Base-by-base conservation (phyloP, 1,140 invertebrate genomes). In the Monochamus saltuarius region DNA sequence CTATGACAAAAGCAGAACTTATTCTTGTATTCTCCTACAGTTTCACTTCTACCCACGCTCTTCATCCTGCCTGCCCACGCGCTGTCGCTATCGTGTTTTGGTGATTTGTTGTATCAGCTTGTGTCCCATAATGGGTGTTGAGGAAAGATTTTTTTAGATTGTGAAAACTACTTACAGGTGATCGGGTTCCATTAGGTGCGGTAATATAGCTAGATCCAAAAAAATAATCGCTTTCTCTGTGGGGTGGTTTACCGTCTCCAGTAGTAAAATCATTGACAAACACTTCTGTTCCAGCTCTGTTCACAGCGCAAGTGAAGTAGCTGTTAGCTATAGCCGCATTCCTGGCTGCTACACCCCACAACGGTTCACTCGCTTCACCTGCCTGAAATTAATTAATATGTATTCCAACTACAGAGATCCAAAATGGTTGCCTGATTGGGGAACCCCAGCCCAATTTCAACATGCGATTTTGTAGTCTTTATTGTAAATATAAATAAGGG, bases 311-410 rank as follows among this genome's bases (percentile, higher is more conserved):
- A 1, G 95, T 92, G 71, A 90, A 97, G 71, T 95, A 97, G 71
- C 85, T 91, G 75, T 99, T 99, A 0, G 97, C 95, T 63, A 99
- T 92, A 3, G 97, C 96, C 13, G 97, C 97, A 85, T 93, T 94
- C 61, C 97, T 81, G 0, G 97, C 97, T 82, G 99, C 97, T 59
- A 99, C 89, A 14, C 85, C 82, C 97, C 97, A 99, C 46, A 99
- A 76, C 1, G 95, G 94, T 79, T 99, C 97, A 80, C 95, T 98
- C 37, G 86, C 83, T 39, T 79, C 80, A 1, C 82, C 81, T 10
- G 84, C 69, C 77, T 78, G 50, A 42, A 64, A 45, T 37, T 46
- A 4, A 55, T 49, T 49, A 47, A n/a, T 47, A 47, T 47, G 10
- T 47, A 10, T 13, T 39, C 9, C 10, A 11, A 47, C 1, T 47